A percentile compares a stretch with the other conserved stretches of the same genome.
phyloP scores from a whole-genome alignment of 2,113 vertebrate species.

The Pelobates fuscus region DNA sequence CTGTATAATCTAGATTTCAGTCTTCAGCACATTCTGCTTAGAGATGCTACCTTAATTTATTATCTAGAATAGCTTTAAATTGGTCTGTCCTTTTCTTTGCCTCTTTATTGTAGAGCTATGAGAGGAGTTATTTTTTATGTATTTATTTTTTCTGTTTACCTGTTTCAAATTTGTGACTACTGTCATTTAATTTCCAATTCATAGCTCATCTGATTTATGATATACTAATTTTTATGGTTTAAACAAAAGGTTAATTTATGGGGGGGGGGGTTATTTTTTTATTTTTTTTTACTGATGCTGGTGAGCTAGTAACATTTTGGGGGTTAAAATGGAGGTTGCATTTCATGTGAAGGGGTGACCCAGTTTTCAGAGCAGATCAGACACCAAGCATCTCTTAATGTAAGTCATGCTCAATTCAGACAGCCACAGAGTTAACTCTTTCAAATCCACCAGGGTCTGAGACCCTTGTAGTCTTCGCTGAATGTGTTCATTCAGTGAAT shows the following conservation, averaged over 20 bases:
- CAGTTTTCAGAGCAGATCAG: conserved; percentile 6
- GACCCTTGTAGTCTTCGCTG: neutral
- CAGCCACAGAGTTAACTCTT: neutral
- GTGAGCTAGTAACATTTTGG: neutral
- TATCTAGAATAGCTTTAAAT: too few species aligned
- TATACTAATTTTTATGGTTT: neutral
- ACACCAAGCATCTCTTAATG: neutral
- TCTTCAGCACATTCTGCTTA: too few species aligned
- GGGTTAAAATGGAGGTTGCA: conserved; percentile 6
- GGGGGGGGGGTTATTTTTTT: neutral
- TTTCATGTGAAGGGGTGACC: conserved; percentile 28
- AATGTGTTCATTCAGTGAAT: neutral
- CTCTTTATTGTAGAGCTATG: too few species aligned
- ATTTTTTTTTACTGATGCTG: neutral
- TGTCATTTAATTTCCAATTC: neutral
- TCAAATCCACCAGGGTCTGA: too few species aligned
- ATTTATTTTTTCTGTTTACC: neutral
- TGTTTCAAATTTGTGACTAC: neutral
- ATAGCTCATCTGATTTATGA: too few species aligned
- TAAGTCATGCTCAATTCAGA: neutral
- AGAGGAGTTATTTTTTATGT: neutral
- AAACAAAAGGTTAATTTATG: neutral
- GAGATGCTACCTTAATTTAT: too few species aligned
- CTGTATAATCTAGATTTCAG: too few species aligned
- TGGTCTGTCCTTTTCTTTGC: too few species aligned